These are phyloP conservation scores for Stenurella melanura DNA, from an alignment of 2,888 invertebrate genomes.

Conservation along the genomic window DNA sequence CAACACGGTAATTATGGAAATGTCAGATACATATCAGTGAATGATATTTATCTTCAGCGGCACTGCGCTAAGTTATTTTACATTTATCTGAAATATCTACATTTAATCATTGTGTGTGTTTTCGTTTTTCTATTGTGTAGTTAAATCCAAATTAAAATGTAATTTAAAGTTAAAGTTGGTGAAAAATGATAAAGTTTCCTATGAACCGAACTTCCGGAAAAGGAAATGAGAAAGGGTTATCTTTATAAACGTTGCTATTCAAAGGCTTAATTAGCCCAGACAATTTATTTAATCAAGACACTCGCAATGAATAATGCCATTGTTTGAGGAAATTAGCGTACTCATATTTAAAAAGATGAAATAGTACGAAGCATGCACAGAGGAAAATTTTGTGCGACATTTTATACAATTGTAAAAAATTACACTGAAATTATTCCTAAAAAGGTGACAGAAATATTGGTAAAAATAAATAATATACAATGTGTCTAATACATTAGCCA, in stretches of 20 bases:
- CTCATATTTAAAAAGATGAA: not conserved
- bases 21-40: no score
- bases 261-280: conserved; percentile 7
- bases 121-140: not conserved
- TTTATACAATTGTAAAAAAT: no score
- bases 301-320: not conserved
- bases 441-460: no score
- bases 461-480: no score
- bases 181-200: conserved; percentile 10
- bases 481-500: no score
- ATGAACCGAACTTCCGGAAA: not conserved
- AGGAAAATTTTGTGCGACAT: no score
- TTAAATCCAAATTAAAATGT: conserved; percentile 19
- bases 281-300: not conserved
- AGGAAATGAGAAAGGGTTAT: conserved; percentile 24
- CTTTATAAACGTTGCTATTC: conserved; percentile 11
- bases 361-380: not conserved
- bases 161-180: conserved; percentile 16
- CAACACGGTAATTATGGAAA: no score
- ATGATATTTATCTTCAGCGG: no score
- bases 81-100: not conserved
- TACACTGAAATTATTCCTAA: no score
- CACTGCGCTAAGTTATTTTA: no score
- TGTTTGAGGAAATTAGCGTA: not conserved
- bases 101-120: not conserved